Evolutionary conservation across 2,113 vertebrate genomes (phyloP).

Genomic region (Calyptomena viridis): DNA sequence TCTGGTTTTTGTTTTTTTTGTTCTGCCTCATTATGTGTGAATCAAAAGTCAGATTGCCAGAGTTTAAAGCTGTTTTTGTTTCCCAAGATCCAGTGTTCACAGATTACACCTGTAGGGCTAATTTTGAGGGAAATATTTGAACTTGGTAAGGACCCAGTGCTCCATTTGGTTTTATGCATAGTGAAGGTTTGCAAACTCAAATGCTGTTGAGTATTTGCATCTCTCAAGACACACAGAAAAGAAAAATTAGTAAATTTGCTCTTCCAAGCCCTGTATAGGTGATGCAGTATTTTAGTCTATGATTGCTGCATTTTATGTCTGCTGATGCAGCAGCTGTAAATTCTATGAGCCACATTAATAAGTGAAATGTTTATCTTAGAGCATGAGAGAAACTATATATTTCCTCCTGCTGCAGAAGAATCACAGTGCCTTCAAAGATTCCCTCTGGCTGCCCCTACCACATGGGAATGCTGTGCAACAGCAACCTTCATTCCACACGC

Average conservation of each 20-base stretch:
- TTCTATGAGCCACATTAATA: neutral
- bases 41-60: slow-evolving; percentile 14
- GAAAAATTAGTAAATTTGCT: neutral
- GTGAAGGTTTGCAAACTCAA: neutral
- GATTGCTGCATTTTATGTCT: neutral
- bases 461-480: neutral
- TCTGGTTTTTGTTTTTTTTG: neutral
- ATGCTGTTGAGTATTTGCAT: neutral
- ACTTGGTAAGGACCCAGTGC: neutral
- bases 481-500: neutral
- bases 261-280: neutral
- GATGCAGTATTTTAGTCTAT: neutral
- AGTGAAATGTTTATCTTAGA: neutral
- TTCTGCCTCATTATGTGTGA: neutral
- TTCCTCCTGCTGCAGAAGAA: neutral
- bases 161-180: neutral
- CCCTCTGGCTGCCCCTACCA: neutral
- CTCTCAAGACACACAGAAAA: neutral
- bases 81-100: neutral
- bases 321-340: neutral
- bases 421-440: neutral
- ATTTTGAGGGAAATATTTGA: neutral
- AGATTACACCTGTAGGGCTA: neutral
- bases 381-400: neutral
- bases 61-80: neutral